Base-by-base conservation (phyloP, 2,888 invertebrate genomes). In the Dermolepida albohirtum region DNA sequence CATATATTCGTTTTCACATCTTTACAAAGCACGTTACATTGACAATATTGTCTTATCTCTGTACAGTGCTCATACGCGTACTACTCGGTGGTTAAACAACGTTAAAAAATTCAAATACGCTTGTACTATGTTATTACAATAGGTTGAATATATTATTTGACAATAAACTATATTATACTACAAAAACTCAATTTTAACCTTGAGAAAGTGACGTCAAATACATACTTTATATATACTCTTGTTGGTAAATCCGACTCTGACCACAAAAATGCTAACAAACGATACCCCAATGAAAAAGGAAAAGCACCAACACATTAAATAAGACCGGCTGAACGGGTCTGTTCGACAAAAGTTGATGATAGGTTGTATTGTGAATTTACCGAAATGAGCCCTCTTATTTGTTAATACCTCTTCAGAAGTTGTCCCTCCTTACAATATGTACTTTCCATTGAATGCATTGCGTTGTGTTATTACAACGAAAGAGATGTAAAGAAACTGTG, bases 351-450 rank as follows among this genome's bases (percentile, higher is more conserved):
- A 70, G 72, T 63, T 70, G 72, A 72, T 72, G 72, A 72, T 70
- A 70, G 72, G 72, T 70, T 70, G 68, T 44, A 68, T 68, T 71
- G 71, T 70, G 68, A 70, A 67, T 72, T 70, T 70, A 69, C 65
- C 57, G 40, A 70, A 72, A 72, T 72, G 69, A 70, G 72, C 72
- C 72, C 72, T 70, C 72, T 72, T 66, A 67, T 70, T 70, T 72
- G 70, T 72, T 72, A 68, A 67, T 72, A 52, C 69, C 67, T 54
- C 66, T 66, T 54, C 47, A 54, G 8, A 17, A 54, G 65, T 57
- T 52, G 49, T 41, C 65, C 68, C 68, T 6, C 57, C 4, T 43
- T 57, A 54, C 16, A 17, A 17, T 17, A 17, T 40, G 16, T 54
- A 54, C 14, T 54, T 54, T 12, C 16, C 41, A 54, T 40, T 54